phyloP scores from a whole-genome alignment of 2,113 vertebrate species.

The Centropus bengalensis region DNA sequence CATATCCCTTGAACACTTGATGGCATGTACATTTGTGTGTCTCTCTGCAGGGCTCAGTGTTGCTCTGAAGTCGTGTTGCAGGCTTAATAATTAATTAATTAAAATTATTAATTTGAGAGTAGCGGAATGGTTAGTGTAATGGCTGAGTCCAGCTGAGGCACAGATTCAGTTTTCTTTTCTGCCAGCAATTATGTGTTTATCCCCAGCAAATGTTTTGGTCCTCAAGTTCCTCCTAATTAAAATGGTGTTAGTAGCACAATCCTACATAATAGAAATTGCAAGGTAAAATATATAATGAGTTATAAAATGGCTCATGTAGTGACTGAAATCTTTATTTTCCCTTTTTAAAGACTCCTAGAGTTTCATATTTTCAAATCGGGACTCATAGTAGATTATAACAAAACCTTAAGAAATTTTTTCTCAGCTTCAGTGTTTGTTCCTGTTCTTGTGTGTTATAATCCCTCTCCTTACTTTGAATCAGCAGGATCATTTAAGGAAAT shows the following conservation, averaged over 20 bases:
- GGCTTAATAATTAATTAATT: too few relatives aligned
- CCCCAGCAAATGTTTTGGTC: not conserved
- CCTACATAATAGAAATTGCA: not conserved
- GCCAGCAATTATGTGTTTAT: not conserved
- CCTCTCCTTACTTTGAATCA: not conserved
- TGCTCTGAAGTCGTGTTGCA: not conserved
- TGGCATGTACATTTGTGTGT: not conserved
- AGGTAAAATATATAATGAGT: not conserved
- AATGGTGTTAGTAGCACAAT: not conserved
- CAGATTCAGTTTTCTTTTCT: not conserved
- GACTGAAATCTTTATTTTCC: not conserved
- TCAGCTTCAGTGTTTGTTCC: not conserved
- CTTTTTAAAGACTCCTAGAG: not conserved
- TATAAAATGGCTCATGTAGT: not conserved
- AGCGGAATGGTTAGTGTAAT: not conserved
- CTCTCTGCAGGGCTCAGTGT: not conserved
- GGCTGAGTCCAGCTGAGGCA: not conserved
- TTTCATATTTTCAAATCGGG: not conserved
- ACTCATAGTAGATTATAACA: not conserved
- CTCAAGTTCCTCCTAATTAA: not conserved
- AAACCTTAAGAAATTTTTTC: not conserved
- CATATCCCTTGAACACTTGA: not conserved
- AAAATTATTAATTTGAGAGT: not conserved
- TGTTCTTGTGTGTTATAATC: not conserved
- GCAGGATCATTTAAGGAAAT: not conserved